Conservation (phyloP, 1,140 invertebrate genomes). For the Propsilocerus akamusi region DNA sequence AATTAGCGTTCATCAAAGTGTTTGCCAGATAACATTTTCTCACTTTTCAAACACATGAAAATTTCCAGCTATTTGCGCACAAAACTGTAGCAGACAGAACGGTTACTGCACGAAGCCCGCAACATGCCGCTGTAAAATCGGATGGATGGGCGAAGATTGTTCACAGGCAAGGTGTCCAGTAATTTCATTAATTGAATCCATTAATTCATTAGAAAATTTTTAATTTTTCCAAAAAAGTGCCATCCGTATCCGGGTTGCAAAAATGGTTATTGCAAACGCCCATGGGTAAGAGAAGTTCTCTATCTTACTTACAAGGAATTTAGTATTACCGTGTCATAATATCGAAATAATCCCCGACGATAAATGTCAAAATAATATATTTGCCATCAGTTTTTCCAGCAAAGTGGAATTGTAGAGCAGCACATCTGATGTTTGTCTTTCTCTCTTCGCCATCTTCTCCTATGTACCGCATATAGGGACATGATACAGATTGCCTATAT, state of each 20-base stretch:
- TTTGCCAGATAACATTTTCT: background rate
- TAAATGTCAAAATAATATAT: too few species aligned
- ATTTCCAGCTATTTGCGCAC: constrained; percentile 55
- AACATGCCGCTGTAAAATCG: constrained; percentile 60
- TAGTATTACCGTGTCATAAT: too few species aligned
- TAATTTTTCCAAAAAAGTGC: constrained; percentile 32
- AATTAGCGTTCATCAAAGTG: constrained; percentile 20
- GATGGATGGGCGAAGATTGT: constrained; percentile 70
- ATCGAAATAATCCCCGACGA: too few species aligned
- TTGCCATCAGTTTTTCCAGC: too few species aligned
- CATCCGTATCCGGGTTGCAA: constrained; percentile 70
- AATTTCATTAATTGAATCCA: too few species aligned
- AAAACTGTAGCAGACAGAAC: constrained; percentile 62
- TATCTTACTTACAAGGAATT: too few species aligned
- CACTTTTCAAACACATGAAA: constrained; percentile 1
- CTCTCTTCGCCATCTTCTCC: background rate
- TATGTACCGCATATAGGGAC: too few species aligned
- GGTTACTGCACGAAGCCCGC: constrained; percentile 71
- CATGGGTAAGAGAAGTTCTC: constrained; percentile 47
- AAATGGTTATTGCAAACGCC: constrained; percentile 60
- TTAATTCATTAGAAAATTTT: too few species aligned
- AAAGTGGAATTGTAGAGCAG: background rate
- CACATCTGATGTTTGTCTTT: background rate
- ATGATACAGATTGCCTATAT: too few species aligned
- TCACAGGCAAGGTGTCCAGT: constrained; percentile 24